phyloP scores from a whole-genome alignment of 1,140 invertebrate species.

The Drusus annulatus region DNA sequence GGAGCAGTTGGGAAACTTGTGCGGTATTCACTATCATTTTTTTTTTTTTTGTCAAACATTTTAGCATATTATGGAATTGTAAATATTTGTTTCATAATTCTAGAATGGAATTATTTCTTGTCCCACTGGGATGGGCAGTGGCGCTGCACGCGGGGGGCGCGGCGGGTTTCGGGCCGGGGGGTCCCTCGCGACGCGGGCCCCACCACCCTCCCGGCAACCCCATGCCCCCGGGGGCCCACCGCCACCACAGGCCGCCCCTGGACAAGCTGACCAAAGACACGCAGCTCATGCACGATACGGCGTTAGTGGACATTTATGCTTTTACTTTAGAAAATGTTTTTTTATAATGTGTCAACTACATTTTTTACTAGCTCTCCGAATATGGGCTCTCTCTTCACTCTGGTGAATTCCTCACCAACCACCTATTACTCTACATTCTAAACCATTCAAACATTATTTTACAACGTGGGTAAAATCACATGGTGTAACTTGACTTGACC shows the following conservation, averaged over 20 bases:
- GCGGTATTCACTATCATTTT: no score
- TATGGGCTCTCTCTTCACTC: no score
- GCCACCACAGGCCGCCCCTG: constrained; percentile 73
- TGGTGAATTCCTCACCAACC: no score
- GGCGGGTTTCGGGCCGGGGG: constrained; percentile 63
- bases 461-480: no score
- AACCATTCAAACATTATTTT: no score
- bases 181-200: constrained; percentile 72
- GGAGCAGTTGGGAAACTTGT: no score
- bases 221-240: constrained; percentile 71
- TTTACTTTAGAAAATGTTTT: no score
- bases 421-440: no score
- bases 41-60: no score
- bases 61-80: no score
- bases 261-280: constrained; percentile 78
- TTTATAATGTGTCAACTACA: neutral
- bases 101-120: constrained; percentile 54
- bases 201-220: constrained; percentile 79
- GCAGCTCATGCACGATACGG: constrained; percentile 78
- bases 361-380: neutral
- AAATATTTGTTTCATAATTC: neutral
- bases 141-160: constrained; percentile 52
- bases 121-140: constrained; percentile 65
- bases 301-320: no score
- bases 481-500: no score